These are phyloP conservation scores for Cherax destructor DNA, from an alignment of 1,140 invertebrate species.

Conservation along the genomic window DNA sequence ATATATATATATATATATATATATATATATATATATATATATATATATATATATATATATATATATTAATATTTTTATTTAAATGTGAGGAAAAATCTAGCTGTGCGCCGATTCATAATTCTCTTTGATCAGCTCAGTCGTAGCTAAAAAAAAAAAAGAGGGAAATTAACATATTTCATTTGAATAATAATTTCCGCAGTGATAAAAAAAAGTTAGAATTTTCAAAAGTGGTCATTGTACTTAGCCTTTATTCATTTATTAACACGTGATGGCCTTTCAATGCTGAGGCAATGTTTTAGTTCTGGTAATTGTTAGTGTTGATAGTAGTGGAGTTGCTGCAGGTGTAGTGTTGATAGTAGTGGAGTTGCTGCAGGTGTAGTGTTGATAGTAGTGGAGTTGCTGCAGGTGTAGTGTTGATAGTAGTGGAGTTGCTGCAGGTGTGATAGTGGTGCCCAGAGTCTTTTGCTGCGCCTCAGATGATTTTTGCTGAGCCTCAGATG, in stretches of 20 bases:
- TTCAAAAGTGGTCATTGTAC: not conserved
- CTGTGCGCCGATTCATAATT: not conserved
- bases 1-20: not conserved
- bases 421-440: too few relatives aligned
- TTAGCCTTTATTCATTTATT: not conserved
- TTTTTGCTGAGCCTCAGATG: too few relatives aligned
- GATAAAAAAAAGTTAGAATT: not conserved
- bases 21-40: not conserved
- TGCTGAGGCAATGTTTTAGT: too few relatives aligned
- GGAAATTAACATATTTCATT: constrained; percentile 1
- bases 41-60: not conserved
- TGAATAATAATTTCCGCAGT: not conserved
- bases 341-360: too few relatives aligned
- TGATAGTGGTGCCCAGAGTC: too few relatives aligned
- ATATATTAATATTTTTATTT: not conserved
- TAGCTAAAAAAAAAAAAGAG: not conserved
- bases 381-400: too few relatives aligned
- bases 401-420: too few relatives aligned
- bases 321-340: too few relatives aligned
- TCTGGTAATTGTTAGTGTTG: too few relatives aligned
- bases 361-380: too few relatives aligned
- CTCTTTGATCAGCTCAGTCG: constrained; percentile 5
- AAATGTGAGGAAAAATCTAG: not conserved
- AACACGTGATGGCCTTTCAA: too few relatives aligned
- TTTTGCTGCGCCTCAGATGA: too few relatives aligned